Base-by-base conservation (phyloP, 2,797 vertebrate species). In the Chlorospingus semifuscus region DNA sequence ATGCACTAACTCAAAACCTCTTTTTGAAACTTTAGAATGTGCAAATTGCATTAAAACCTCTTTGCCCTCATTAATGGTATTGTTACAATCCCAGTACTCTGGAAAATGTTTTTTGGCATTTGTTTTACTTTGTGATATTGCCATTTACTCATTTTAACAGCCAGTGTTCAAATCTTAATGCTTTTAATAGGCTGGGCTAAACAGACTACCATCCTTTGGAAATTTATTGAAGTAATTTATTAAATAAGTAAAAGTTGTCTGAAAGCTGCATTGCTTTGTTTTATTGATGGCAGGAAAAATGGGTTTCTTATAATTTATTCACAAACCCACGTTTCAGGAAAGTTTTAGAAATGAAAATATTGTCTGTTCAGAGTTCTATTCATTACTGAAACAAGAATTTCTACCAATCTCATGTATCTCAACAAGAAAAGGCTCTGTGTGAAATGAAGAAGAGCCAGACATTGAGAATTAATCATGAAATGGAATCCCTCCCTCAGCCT, bases 21-120 rank as follows among this genome's bases (percentile, higher is more conserved):
- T 98, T 98, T 98, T 98, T 98, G 98, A 98, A 98, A 98, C 98
- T 97, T 97, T 97, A 98, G 98, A 98, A 98, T 74, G 98, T 98
- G 98, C 94, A 98, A 98, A 98, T 98, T 98, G 98, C 98, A 98
- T 98, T 98, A 98, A 98, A 97, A 98, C 97, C 97, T 97, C 97
- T 98, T 97, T 98, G 97, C 98, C 98, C 98, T 98, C 97, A 98
- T 98, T 98, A 98, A 98, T 98, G 98, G 97, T 96, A 98, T 97
- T 98, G 97, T 98, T 98, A 98, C 97, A 98, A 97, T 97, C 97
- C 97, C 89, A 92, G 97, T 80, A 90, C 97, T 97, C 98, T 98
- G 98, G 98, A 98, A 98, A 98, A 98, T 97, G 98, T 96, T 98
- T 98, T 98, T 98, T 98, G 98, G 98, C 98, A 97, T 98, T 98